A percentile compares a stretch with the other conserved stretches of the same genome.
These are phyloP conservation scores for Calyptomena viridis DNA, from an alignment of 2,113 vertebrate genomes.

Conservation along the genomic window DNA sequence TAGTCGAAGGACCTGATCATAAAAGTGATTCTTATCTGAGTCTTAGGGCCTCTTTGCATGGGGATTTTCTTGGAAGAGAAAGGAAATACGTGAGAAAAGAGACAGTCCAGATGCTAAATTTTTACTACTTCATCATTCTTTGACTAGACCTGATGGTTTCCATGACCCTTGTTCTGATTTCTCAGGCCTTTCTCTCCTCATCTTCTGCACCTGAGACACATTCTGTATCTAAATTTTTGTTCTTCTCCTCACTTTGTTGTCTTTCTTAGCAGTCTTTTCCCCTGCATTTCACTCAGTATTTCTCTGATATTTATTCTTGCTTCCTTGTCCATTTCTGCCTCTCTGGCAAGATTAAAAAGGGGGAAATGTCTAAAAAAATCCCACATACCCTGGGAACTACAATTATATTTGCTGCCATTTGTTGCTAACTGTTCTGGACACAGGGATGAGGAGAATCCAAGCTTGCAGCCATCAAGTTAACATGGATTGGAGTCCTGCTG, in stretches of 20 bases:
- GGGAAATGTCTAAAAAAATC: not conserved
- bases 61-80: not conserved
- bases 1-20: conserved; percentile 2
- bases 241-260: not conserved
- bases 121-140: not conserved
- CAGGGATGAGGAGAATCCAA: not conserved
- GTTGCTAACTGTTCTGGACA: not conserved
- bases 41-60: not conserved
- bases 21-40: not conserved
- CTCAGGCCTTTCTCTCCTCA: not conserved
- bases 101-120: not conserved
- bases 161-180: not conserved
- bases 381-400: not conserved
- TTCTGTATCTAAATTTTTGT: not conserved
- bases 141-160: not conserved
- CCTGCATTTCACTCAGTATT: not conserved
- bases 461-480: not conserved
- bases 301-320: not conserved
- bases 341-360: not conserved
- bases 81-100: conserved; percentile 5
- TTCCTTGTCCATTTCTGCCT: not conserved
- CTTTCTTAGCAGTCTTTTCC: not conserved
- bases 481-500: not conserved
- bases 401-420: not conserved
- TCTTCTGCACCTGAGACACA: not conserved